Conservation (phyloP, 2,888 invertebrate species). For the Poecilus cupreus region DNA sequence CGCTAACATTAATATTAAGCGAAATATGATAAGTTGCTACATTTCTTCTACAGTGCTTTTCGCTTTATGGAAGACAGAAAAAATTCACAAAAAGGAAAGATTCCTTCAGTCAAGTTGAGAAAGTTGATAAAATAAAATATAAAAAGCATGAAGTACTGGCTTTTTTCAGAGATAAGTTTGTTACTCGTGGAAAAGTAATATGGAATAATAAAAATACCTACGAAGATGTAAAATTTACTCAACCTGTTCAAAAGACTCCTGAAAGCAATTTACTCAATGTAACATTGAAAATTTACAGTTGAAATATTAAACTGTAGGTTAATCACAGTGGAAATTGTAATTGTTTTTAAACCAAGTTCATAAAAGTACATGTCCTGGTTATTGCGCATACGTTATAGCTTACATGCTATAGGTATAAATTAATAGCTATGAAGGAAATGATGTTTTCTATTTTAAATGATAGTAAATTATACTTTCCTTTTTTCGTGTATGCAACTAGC, state of each 20-base stretch:
- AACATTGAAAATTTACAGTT: too few relatives aligned
- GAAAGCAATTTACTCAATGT: too few relatives aligned
- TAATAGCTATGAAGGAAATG: too few relatives aligned
- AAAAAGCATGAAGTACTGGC: constrained; percentile 31
- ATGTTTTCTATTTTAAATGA: too few relatives aligned
- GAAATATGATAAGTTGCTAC: constrained; percentile 40
- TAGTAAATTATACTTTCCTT: too few relatives aligned
- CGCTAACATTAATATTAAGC: constrained; percentile 49
- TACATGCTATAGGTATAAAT: too few relatives aligned
- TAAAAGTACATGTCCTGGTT: too few relatives aligned
- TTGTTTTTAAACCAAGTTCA: too few relatives aligned
- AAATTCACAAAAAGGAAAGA: constrained; percentile 32
- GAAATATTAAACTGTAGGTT: too few relatives aligned
- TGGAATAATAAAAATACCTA: constrained; percentile 30
- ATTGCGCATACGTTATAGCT: too few relatives aligned
- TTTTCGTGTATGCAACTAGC: too few relatives aligned
- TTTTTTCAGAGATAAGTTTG: constrained; percentile 31
- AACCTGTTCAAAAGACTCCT: neutral
- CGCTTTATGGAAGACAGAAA: constrained; percentile 5
- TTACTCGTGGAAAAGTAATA: constrained; percentile 27
- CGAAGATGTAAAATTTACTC: neutral
- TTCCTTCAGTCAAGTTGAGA: constrained; percentile 18
- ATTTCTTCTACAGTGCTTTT: constrained; percentile 11
- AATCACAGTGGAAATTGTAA: too few relatives aligned
- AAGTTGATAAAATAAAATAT: constrained; percentile 44